These are phyloP conservation scores for Polia nebulosa DNA, from an alignment of 2,888 invertebrate species.

Conservation along the genomic window DNA sequence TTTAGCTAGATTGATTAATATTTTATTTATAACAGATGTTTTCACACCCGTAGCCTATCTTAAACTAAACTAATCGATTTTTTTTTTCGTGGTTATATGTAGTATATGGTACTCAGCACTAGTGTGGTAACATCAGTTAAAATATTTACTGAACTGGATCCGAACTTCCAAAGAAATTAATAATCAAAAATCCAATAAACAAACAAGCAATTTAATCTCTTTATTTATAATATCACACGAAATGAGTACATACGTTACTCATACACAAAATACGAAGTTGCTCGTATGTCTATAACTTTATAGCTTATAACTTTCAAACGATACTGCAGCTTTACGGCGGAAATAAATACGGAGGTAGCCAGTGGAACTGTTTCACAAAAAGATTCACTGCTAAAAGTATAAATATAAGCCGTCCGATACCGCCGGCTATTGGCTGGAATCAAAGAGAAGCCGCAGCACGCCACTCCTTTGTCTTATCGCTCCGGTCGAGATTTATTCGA, in stretches of 20 bases:
- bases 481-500: slow-evolving; percentile 40
- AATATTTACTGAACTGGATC: background rate
- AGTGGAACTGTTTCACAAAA: slow-evolving; percentile 6
- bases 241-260: too few species aligned
- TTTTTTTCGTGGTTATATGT: too few species aligned
- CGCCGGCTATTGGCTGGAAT: slow-evolving; percentile 16
- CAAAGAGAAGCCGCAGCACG: slow-evolving; percentile 22
- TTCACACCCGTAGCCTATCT: background rate
- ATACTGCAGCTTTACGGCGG: background rate
- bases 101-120: background rate
- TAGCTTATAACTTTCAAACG: background rate
- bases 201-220: too few species aligned
- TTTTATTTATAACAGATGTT: background rate
- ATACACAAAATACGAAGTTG: background rate
- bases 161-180: background rate
- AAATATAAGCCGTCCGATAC: slow-evolving; percentile 20
- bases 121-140: background rate
- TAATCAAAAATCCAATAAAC: background rate
- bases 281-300: background rate
- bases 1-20: background rate
- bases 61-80: too few species aligned
- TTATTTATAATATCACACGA: too few species aligned
- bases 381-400: background rate
- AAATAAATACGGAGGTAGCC: background rate
- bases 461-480: slow-evolving; percentile 46